Evolutionary conservation across 2,113 vertebrate genomes (phyloP).

Genomic region (Alethe diademata): DNA sequence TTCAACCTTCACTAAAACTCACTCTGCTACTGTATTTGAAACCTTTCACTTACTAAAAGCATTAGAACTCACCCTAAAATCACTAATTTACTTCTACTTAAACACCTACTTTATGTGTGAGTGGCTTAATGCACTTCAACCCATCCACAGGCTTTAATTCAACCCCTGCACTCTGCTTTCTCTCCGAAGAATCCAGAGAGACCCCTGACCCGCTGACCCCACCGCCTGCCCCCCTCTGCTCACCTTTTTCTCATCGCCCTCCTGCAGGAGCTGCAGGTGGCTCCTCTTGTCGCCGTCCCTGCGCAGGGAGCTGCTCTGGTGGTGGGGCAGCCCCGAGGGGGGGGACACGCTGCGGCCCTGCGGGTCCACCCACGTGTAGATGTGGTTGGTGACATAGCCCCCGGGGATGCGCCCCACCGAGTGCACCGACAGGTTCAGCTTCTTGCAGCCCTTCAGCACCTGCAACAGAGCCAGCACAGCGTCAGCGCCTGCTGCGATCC

Average conservation of each 20-base stretch:
- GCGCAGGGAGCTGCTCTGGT: conserved; percentile 79
- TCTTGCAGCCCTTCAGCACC: conserved; percentile 96
- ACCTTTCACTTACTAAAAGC: too few relatives aligned
- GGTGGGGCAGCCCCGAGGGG: conserved; percentile 79
- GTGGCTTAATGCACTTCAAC: too few relatives aligned
- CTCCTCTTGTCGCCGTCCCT: conserved; percentile 84
- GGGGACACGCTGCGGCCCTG: conserved; percentile 92
- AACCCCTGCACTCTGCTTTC: too few relatives aligned
- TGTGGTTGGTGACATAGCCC: conserved; percentile 94
- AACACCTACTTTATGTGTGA: too few relatives aligned
- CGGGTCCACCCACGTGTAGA: conserved; percentile 97
- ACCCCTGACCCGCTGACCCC: too few relatives aligned
- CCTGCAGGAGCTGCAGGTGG: conserved; percentile 89
- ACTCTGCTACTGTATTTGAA: too few relatives aligned
- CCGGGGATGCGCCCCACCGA: conserved; percentile 92
- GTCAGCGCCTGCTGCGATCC: too few relatives aligned
- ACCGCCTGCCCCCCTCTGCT: neutral
- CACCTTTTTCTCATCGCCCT: conserved; percentile 97
- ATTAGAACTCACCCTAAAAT: too few relatives aligned
- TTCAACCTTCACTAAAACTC: too few relatives aligned
- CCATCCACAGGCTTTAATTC: too few relatives aligned
- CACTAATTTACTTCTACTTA: too few relatives aligned
- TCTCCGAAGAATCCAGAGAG: too few relatives aligned
- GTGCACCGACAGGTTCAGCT: conserved; percentile 87
- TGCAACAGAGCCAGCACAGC: conserved; percentile 30